Evolutionary conservation across 1,140 invertebrate genomes (phyloP), one percentile per base, ranked within the genome.

Genomic region (Bombus confusus): DNA sequence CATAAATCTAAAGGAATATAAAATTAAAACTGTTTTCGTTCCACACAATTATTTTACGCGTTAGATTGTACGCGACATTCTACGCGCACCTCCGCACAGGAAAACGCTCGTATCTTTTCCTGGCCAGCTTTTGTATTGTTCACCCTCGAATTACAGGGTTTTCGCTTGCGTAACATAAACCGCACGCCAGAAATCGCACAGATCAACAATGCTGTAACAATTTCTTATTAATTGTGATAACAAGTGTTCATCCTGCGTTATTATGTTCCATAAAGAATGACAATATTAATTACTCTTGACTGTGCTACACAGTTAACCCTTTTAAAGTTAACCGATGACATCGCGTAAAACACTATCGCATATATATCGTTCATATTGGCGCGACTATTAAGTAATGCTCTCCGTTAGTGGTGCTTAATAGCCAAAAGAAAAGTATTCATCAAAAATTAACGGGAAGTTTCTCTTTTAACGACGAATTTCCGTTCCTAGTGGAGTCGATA

Each of bases 21-120:
- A 68, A 68, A 68, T 68, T 68, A 68, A 68, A 68, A 68, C 34
- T 68, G 34, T 37, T 68, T 68, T 68, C 34, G 64, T 68, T 37
- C 59, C 28, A 12, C 28, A 1, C 28, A 62, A n/a, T 62, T 62
- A 62, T 62, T 62, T n/a, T 13, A 28, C 28, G 59, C 59, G 28
- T 62, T 62, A 62, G 59, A 62, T 62, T 62, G 25, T n/a, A 62
- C 12, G 4, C 28, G 10, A n/a, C 59, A 62, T 62, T 62, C 10
- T 62, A n/a, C 3, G 10, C 28, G 59, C 47, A 8, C 47, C 18
- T 52, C 47, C 18, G 18, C 18, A 52, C 28, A n/a, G 59, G 13
- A n/a, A 62, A 62, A 62, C 28, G 28, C 3, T 62, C 28, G 1
- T n/a, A 62, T 62, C 59, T n/a, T n/a, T n/a, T 13, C 28, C 59